A percentile compares a stretch with the other conserved stretches of the same genome.
phyloP scores from a whole-genome alignment of 2,113 vertebrate genomes.

The Crotophaga sulcirostris region DNA sequence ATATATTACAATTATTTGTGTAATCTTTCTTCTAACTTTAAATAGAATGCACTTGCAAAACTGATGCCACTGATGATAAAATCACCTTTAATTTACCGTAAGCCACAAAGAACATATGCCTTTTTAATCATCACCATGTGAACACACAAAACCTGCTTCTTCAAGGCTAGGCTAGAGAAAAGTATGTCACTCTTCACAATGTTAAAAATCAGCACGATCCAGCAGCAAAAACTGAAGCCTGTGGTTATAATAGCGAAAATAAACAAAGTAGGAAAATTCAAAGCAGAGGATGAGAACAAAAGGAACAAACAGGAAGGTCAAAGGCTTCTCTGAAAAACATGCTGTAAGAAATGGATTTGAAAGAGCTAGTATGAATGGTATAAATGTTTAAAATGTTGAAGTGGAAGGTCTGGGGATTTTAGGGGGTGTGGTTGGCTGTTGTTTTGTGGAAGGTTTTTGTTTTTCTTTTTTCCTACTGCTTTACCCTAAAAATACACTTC shows the following conservation, averaged over 20 bases:
- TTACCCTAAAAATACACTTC: not conserved
- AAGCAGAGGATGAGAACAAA: not conserved
- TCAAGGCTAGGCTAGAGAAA: not conserved
- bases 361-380: not conserved
- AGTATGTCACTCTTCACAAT: not conserved
- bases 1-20: not conserved
- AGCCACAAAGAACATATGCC: not conserved
- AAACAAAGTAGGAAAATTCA: not conserved
- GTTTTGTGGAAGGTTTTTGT: accelerated
- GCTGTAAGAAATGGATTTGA: not conserved
- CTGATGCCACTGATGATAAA: not conserved
- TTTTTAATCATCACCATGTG: not conserved
- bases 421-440: accelerated
- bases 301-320: not conserved
- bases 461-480: not conserved
- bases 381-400: not conserved
- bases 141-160: not conserved
- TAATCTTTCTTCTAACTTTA: slow-evolving; percentile 6
- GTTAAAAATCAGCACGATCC: not conserved
- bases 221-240: not conserved
- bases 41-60: not conserved
- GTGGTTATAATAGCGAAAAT: not conserved
- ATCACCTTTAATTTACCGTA: slow-evolving; percentile 41
- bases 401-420: accelerated
- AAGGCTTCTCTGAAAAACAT: not conserved